Conservation (phyloP, 2,797 vertebrate genomes). For the Pelobates cultripes region DNA sequence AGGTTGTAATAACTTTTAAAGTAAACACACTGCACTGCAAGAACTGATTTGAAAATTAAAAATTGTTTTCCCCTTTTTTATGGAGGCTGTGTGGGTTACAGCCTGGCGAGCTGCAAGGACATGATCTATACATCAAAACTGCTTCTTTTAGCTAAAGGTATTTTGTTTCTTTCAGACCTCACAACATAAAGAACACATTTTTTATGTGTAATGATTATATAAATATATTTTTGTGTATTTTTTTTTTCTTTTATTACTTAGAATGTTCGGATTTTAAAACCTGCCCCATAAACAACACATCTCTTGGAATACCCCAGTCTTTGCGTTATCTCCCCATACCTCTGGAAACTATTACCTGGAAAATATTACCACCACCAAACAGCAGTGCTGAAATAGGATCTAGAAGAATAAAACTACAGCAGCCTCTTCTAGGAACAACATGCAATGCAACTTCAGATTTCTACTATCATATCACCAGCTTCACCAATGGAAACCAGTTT, state of each 20-base stretch:
- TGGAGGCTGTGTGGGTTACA: too few species aligned
- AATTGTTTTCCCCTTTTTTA: too few species aligned
- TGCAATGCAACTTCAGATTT: constrained; percentile 70
- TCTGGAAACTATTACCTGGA: constrained; percentile 82
- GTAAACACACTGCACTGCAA: too few species aligned
- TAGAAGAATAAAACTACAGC: constrained; percentile 73
- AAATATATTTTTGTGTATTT: neutral
- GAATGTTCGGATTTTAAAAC: constrained; percentile 63
- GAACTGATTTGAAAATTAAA: too few species aligned
- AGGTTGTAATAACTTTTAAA: too few species aligned
- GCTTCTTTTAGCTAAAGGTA: too few species aligned
- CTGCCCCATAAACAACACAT: constrained; percentile 65
- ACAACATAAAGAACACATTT: neutral
- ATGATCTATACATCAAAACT: too few species aligned
- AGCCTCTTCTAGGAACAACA: constrained; percentile 72
- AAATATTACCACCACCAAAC: constrained; percentile 70
- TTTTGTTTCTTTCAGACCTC: too few species aligned
- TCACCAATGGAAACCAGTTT: constrained; percentile 59
- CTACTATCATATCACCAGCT: constrained; percentile 68
- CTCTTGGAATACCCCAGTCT: constrained; percentile 73
- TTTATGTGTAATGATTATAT: neutral
- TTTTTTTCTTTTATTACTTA: constrained; percentile 13
- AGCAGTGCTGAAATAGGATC: constrained; percentile 73
- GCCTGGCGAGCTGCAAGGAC: too few species aligned
- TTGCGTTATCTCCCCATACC: constrained; percentile 74